Conservation (phyloP, 1,140 invertebrate species). For the Pentalonia nigronervosa region DNA sequence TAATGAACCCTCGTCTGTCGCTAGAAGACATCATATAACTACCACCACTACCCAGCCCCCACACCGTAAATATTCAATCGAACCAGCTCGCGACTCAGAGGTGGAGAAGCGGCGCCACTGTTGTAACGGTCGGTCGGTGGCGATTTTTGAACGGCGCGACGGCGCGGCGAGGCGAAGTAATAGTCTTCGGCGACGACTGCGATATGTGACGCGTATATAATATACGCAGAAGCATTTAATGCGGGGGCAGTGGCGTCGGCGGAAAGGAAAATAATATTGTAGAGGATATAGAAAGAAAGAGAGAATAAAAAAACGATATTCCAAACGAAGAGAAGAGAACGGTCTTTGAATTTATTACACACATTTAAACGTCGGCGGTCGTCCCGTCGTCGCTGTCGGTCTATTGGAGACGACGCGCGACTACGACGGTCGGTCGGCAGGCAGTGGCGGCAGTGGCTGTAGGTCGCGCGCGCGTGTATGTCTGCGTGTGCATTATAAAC, state of each 20-base stretch:
- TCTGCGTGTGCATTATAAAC: constrained; percentile 12
- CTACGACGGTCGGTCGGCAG: background rate
- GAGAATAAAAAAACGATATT: background rate
- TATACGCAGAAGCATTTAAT: background rate
- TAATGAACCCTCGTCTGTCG: background rate
- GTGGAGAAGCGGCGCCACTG: background rate
- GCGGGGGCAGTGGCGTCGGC: background rate
- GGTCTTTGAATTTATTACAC: constrained; percentile 28
- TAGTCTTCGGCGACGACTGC: background rate
- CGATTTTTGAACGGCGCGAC: background rate
- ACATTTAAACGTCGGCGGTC: background rate
- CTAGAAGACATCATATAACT: background rate
- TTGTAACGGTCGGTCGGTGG: background rate
- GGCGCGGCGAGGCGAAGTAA: background rate
- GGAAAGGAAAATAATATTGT: background rate
- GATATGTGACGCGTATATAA: background rate
- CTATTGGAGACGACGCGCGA: background rate
- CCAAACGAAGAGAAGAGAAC: background rate
- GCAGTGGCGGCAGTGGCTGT: background rate
- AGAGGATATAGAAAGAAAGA: background rate
- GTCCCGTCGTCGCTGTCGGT: background rate
- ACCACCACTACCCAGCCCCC: background rate
- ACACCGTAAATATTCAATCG: background rate
- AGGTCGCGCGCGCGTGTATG: background rate
- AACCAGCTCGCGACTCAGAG: background rate